A percentile compares a stretch with the other conserved stretches of the same genome.
Conservation (phyloP, 37 sponge, comb jelly and placozoan genomes). For the Crambe crambe region DNA sequence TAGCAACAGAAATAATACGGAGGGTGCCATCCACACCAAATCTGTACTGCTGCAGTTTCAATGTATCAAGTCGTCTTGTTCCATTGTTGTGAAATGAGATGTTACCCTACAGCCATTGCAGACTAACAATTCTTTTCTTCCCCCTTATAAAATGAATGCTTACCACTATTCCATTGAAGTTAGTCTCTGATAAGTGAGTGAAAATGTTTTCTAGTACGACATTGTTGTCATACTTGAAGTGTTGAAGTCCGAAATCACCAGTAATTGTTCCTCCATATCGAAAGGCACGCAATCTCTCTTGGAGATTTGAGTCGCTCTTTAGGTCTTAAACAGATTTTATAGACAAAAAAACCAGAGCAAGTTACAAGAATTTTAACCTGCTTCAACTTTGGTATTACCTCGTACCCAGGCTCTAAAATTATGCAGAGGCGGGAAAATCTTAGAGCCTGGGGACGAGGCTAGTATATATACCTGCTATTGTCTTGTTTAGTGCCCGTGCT, state of each 20-base stretch:
- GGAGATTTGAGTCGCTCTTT: background rate
- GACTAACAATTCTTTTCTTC: too few species aligned
- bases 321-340: background rate
- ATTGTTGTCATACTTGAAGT: conserved; percentile 19
- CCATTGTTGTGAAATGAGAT: conserved; percentile 1
- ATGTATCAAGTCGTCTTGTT: background rate
- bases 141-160: too few species aligned
- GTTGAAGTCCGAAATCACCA: background rate
- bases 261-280: background rate
- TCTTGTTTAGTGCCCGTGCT: conserved; percentile 34
- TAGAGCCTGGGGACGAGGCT: too few species aligned
- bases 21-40: background rate
- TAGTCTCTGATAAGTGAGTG: conserved; percentile 9
- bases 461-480: conserved; percentile 41
- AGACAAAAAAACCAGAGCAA: background rate
- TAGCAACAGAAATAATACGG: background rate
- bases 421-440: too few species aligned
- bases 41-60: background rate
- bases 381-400: background rate
- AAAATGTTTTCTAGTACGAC: conserved; percentile 4
- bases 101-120: background rate
- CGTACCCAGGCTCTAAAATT: too few species aligned
- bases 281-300: background rate
- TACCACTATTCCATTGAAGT: conserved; percentile 22
- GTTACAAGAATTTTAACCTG: too few species aligned